phyloP scores from a whole-genome alignment of 2,113 vertebrate species.

The Melospiza melodia region DNA sequence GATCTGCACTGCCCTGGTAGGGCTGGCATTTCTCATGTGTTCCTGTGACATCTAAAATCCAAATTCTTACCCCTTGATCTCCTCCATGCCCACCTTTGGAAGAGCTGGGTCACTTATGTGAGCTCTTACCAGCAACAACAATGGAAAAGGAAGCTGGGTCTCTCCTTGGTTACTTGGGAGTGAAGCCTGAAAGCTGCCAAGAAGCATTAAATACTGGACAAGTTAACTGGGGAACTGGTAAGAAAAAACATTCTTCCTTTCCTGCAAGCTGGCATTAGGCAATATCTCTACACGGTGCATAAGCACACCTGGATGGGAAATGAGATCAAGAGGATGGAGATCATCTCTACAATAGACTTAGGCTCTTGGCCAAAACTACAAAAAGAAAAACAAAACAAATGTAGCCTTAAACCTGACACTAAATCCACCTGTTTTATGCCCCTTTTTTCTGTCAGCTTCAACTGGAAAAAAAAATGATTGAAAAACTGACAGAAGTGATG shows the following conservation, averaged over 20 bases:
- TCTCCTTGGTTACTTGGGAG: neutral
- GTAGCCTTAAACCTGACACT: neutral
- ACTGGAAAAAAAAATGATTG: no score
- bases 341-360: neutral
- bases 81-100: neutral
- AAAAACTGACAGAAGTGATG: no score
- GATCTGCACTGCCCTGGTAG: neutral
- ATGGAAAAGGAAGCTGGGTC: neutral
- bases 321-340: neutral
- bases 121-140: neutral
- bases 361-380: neutral
- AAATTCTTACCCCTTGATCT: neutral
- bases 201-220: neutral
- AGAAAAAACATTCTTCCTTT: neutral
- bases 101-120: fast-evolving
- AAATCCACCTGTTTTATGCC: neutral
- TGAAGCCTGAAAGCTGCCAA: neutral
- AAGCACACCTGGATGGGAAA: neutral
- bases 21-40: neutral
- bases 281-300: neutral
- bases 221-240: neutral
- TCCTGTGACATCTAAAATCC: neutral
- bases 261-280: neutral
- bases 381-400: neutral
- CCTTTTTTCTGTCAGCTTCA: neutral